phyloP scores from a whole-genome alignment of 2,888 invertebrate genomes.

The Griposia aprilina region DNA sequence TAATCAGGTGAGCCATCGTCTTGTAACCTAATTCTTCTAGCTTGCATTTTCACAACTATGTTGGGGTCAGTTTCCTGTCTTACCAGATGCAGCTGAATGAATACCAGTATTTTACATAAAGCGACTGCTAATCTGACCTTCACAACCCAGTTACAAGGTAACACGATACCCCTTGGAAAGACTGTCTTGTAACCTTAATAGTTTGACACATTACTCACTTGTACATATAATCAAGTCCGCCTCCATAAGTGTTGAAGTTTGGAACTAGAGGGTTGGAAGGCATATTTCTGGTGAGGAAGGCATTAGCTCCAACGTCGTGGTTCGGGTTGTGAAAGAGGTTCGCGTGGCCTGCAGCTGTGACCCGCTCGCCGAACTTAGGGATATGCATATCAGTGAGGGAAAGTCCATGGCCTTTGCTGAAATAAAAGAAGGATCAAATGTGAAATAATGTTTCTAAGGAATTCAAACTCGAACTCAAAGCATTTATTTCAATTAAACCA shows the following conservation, averaged over 20 bases:
- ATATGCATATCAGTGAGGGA: slow-evolving; percentile 70
- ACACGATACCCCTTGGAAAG: background rate
- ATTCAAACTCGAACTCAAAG: no score
- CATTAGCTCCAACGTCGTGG: slow-evolving; percentile 77
- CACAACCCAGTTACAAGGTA: background rate
- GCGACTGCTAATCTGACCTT: background rate
- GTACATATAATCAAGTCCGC: slow-evolving; percentile 77
- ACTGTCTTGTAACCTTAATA: background rate
- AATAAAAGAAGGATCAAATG: slow-evolving; percentile 21
- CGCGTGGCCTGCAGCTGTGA: slow-evolving; percentile 72
- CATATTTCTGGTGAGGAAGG: slow-evolving; percentile 76
- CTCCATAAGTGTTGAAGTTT: slow-evolving; percentile 80
- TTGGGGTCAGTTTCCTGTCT: background rate
- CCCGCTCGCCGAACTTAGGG: slow-evolving; percentile 73
- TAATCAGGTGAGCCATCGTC: no score
- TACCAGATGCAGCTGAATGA: background rate
- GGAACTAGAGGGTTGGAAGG: slow-evolving; percentile 74
- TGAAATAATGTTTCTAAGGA: background rate
- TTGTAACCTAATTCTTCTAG: no score
- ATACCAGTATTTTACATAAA: background rate
- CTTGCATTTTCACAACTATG: background rate
- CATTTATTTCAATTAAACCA: no score
- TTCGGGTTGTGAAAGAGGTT: slow-evolving; percentile 72
- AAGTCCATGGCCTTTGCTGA: slow-evolving; percentile 76
- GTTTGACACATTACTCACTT: slow-evolving; percentile 70